Evolutionary conservation across 2,888 invertebrate genomes (phyloP), one percentile per base, ranked within the genome.

Genomic region (Onthophagus sagittarius): DNA sequence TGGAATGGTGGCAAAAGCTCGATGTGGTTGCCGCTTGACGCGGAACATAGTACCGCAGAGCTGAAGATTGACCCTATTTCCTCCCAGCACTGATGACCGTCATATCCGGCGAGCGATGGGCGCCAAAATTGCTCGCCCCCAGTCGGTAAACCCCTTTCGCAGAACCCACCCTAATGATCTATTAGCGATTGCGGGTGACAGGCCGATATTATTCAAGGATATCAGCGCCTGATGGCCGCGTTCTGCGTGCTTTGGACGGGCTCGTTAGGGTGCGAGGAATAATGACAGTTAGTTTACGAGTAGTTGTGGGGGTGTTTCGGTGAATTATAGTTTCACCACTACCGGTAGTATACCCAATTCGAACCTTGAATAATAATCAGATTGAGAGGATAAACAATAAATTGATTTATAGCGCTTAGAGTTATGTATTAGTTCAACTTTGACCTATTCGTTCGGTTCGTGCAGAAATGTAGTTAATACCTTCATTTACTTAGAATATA

Each of bases 51-150:
- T 53, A 53, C 39, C 39, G 39, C 39, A 53, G 32, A 32, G 23
- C 67, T 31, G 15, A 31, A 23, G 67, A 79, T 79, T 79, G 79
- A 78, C 78, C 78, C 78, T 79, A 79, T 79, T 79, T 79, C 79
- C 79, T 77, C 73, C 72, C 70, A 75, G 72, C 31, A 31, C 77
- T 77, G 78, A 79, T 79, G 79, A 76, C 75, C 76, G 78, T 79
- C 78, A 79, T 79, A 77, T 79, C 79, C 79, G 78, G 75, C 39
- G 11, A 53, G 75, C 75, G 69, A 75, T 77, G 76, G 78, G 76
- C 76, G 67, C 67, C 67, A 23, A 53, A 53, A 53, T 53, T 53
- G 39, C 39, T 53, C 39, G 11, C 39, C 39, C 23, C 23, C 23
- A 23, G 23, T 23, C 23, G 23, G 23, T 23, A 23, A 23, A 53